Evolutionary conservation across 1,140 invertebrate genomes (phyloP), one percentile per base, ranked within the genome.

Genomic region (Babylonia areolata): DNA sequence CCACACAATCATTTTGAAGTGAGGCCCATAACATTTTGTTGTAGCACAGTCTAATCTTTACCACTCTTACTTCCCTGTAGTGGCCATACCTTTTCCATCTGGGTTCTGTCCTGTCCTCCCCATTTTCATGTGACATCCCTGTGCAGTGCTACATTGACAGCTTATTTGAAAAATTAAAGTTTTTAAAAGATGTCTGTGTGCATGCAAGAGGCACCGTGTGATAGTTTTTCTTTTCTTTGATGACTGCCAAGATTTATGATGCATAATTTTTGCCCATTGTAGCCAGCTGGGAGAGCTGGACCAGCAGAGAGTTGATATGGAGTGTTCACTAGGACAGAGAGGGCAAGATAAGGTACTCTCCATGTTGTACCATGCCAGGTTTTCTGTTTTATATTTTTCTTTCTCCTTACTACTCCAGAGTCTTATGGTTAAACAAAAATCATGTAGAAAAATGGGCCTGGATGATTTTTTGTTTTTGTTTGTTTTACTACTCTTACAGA

Each of bases 391-490:
- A 33, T 39, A 35, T 69, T 28, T 69, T 28, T 81, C 35, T 69
- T 69, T 37, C 33, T 28, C 3, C 46, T 17, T 51, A 39, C 81
- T 82, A 69, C 71, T 82, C 81, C 81, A 82, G 54, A 71, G 23
- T 81, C 71, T 51, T 17, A 9, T 51, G 2, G 78, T 42, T 42
- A 54, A 35, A 73, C 42, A 39, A 35, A 84, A 73, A 84, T 51
- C 46, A 51, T 64, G 31, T 82, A 84, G 64, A 75, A 84, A n/a
- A 31, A 75, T 40, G 42, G 17, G 31, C 39, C 82, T 17, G 20
- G 69, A 73, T 84, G 54, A 42, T 73, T 84, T 75, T 84, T 20
- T 73, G 31, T 73, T 84, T 75, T 84, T 20, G 42, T 84, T 73
- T 84, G 82, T 84, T 84, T n/a, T 17, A 69, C 40, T 42, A 31